Base-by-base conservation (phyloP, 2,888 invertebrate genomes). In the Dorcus hopei region DNA sequence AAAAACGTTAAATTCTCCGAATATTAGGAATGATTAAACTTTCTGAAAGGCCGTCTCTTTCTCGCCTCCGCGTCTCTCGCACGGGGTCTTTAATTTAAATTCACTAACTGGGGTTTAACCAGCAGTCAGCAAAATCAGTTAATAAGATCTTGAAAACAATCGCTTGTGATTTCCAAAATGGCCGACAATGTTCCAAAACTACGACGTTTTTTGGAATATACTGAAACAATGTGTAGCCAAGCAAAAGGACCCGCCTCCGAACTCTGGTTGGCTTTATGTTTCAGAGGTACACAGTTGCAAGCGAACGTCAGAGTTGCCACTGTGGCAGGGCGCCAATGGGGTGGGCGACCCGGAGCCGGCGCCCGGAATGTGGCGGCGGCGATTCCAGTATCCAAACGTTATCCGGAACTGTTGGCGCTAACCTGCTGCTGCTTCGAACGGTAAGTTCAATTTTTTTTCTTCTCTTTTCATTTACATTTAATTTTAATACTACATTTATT, bases 281-380 rank as follows among this genome's bases (percentile, higher is more conserved):
- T 61, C 58, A 54, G 52, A 60, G 64, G 67, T 55, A 70, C 68
- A 75, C 72, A 72, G 75, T 77, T 71, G 68, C 74, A 61, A 65
- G 62, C 61, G 58, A 62, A 68, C 70, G 70, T 70, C 70, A 70
- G 68, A 68, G 64, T 63, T 69, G 68, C 66, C 62, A 70, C 77
- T 66, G 76, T 73, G 72, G 79, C 76, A 77, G 77, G 78, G 79
- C 76, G 78, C 79, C 80, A 80, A 80, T 77, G 71, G 71, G 65
- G 68, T 67, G 59, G 80, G 76, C 76, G 80, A 77, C 78, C 79
- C 72, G 79, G 72, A 77, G 76, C 79, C 82, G 83, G 81, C 82
- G 80, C 80, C 80, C 78, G 79, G 76, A 81, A 77, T 79, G 76
- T 80, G 80, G 80, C 80, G 80, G 80, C 78, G 77, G 65, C 64